Evolutionary conservation across 92 coral and sea anemone genomes (phyloP), one percentile per base, ranked within the genome.

Genomic region (Pocillopora meandrina): DNA sequence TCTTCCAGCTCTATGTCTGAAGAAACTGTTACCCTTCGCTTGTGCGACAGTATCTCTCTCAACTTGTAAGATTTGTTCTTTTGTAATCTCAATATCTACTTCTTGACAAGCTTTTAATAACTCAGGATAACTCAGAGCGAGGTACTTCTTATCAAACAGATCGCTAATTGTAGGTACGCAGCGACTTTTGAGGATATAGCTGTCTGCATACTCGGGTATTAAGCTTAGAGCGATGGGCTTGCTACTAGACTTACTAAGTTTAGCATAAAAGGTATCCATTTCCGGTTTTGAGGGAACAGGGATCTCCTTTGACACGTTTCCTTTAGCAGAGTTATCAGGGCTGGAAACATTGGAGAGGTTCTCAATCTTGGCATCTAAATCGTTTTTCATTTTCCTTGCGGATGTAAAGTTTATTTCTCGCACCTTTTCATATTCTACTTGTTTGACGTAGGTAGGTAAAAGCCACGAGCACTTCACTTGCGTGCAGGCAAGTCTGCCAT

Each of bases 361-460:
- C 11, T 75, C 77, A 56, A 77, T 85, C 4, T 35, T 77, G 10
- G 18, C 15, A 69, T 91, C 94, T 13, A 91, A 56, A 26, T 91
- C 88, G 35, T n/a, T 2, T 70, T 86, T 91, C 83, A 91, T 35
- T 65, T 85, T 91, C 61, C 60, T 86, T 47, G 92, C 92, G 1
- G 94, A 91, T 15, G 84, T 91, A 80, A 91, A 88, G 49, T 42
- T 42, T 42, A 42, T 42, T 2, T 42, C 49, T 2, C 76, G 49
- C 3, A 42, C 49, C 49, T 6, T 91, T 74, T 74, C 70, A 65
- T 91, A 88, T 26, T 84, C 78, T 26, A 89, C 89, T 73, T 88
- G 77, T 23, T 88, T 68, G 56, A 91, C 94, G 47, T 23, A 42
- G 4, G 69, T 11, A 10, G 94, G 94, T 10, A 88, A 64, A 84